A percentile compares a stretch with the other conserved stretches of the same genome.
Conservation (phyloP, 2,113 vertebrate genomes). For the Dasyornis broadbenti region DNA sequence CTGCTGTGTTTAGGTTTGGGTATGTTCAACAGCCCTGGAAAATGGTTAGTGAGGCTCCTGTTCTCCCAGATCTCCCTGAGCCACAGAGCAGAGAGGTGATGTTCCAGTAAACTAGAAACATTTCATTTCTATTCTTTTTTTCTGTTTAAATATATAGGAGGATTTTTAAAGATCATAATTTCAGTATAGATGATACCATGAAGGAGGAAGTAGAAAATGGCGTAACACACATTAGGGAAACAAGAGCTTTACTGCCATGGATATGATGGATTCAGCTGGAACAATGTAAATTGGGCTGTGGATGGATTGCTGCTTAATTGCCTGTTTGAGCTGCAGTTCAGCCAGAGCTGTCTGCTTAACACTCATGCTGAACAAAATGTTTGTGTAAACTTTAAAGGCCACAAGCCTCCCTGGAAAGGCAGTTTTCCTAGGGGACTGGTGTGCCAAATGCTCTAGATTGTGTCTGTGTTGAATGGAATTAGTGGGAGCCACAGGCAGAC, state of each 20-base stretch:
- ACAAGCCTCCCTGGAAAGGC: background rate
- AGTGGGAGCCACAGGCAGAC: background rate
- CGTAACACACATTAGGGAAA: background rate
- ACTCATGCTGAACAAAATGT: background rate
- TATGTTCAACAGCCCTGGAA: background rate
- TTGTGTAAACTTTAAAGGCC: background rate
- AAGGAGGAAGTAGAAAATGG: background rate
- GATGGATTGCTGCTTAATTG: background rate
- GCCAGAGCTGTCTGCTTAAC: background rate
- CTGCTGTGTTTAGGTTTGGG: background rate
- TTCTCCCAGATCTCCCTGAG: background rate
- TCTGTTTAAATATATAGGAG: background rate
- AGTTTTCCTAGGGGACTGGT: background rate
- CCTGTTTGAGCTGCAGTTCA: background rate
- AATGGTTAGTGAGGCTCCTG: background rate
- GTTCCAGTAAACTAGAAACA: background rate
- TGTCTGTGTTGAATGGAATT: background rate
- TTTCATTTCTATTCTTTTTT: background rate
- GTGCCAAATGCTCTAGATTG: background rate
- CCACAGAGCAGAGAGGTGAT: background rate
- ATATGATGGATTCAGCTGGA: background rate
- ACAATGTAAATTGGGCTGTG: background rate
- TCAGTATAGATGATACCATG: background rate
- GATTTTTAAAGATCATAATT: background rate
- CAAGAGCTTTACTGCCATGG: background rate